Evolutionary conservation across 2,888 invertebrate species (phyloP).

Genomic region (Brenthis daphne): DNA sequence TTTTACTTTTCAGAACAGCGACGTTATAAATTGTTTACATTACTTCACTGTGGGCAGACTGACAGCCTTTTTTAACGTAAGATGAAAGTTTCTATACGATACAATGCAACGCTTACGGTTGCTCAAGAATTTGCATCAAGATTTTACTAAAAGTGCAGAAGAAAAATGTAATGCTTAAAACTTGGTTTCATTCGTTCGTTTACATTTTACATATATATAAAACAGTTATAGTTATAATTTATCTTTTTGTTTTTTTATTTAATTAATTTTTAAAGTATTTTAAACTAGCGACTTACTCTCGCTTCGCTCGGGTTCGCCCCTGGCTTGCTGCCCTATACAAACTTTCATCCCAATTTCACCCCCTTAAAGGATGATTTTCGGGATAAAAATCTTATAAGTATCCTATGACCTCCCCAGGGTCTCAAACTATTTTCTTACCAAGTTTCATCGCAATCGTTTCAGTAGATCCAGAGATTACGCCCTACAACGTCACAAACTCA

Average conservation of each 20-base stretch:
- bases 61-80: conserved; percentile 16
- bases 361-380: no score
- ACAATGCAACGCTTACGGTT: conserved; percentile 17
- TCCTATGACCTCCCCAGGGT: no score
- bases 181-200: background rate
- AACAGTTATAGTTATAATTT: background rate
- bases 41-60: conserved; percentile 16
- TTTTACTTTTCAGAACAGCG: background rate
- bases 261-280: no score
- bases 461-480: no score
- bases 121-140: conserved; percentile 16
- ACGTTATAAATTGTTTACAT: conserved; percentile 16
- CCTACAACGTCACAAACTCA: no score
- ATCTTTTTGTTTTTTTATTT: no score
- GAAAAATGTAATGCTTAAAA: background rate
- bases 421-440: no score
- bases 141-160: conserved; percentile 10
- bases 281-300: no score
- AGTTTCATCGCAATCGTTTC: no score
- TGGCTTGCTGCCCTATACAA: background rate
- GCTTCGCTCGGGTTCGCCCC: no score
- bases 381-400: no score
- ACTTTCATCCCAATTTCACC: background rate
- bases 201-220: background rate
- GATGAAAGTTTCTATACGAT: conserved; percentile 14